Evolutionary conservation across 2,888 invertebrate species (phyloP).

Genomic region (Meteorus cinctellus): DNA sequence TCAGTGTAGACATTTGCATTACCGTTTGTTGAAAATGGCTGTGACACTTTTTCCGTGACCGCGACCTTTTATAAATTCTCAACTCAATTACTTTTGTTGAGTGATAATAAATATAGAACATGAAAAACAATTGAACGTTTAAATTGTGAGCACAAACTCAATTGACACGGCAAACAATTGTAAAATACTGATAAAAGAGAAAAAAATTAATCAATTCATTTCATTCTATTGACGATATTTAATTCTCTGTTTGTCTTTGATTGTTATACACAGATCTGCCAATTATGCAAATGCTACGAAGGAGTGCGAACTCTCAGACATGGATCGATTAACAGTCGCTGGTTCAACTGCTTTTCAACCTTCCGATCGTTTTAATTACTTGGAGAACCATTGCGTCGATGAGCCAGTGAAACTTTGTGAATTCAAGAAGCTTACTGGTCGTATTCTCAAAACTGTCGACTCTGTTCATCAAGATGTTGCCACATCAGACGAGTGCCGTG

Average conservation of each 20-base stretch:
- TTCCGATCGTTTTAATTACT: conserved; percentile 81
- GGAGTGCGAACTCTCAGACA: conserved; percentile 90
- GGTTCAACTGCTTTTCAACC: conserved; percentile 85
- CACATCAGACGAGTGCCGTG: conserved; percentile 90
- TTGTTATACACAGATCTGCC: conserved; percentile 82
- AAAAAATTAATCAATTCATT: neutral
- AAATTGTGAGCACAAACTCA: neutral
- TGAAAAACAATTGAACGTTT: neutral
- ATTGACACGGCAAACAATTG: neutral
- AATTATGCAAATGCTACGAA: conserved; percentile 91
- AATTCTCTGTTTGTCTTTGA: neutral
- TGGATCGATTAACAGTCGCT: conserved; percentile 92
- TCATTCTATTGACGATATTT: neutral
- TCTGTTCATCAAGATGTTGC: conserved; percentile 93
- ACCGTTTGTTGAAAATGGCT: conserved; percentile 51
- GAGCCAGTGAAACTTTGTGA: conserved; percentile 96
- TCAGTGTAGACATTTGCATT: conserved; percentile 53
- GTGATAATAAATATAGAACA: neutral
- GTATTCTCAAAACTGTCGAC: conserved; percentile 94
- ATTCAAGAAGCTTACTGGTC: conserved; percentile 91
- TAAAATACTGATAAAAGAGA: neutral
- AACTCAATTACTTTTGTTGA: conserved; percentile 39
- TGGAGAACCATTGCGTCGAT: conserved; percentile 94
- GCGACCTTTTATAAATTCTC: conserved; percentile 48
- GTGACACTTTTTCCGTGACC: conserved; percentile 57